Evolutionary conservation across 2,888 invertebrate species (phyloP).

Genomic region (Pimpla rufipes): DNA sequence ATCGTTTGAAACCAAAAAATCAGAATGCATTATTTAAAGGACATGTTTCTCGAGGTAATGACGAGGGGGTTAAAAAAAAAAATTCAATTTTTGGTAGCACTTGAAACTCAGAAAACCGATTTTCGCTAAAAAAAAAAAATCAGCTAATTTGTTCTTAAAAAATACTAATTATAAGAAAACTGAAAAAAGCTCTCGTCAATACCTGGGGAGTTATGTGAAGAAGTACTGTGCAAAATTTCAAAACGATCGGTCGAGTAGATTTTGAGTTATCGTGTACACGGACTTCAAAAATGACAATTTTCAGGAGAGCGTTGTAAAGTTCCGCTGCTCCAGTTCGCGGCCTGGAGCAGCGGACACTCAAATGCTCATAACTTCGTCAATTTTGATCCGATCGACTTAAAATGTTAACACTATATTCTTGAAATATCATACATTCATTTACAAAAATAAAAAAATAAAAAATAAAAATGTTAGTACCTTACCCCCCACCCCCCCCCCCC

Average conservation of each 20-base stretch:
- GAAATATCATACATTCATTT: neutral
- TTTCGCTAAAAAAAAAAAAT: constrained; percentile 49
- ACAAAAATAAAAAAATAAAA: too few species aligned
- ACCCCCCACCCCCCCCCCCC: neutral
- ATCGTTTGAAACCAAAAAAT: too few species aligned
- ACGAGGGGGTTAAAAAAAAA: too few species aligned
- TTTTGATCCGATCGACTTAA: constrained; percentile 41
- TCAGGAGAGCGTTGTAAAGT: too few species aligned
- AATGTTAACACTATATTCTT: constrained; percentile 13
- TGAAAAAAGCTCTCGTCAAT: constrained; percentile 55
- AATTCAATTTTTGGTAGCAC: constrained; percentile 54
- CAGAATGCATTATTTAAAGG: too few species aligned
- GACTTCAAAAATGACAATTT: too few species aligned
- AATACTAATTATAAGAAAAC: constrained; percentile 62
- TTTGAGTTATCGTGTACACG: constrained; percentile 34
- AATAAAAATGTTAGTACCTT: neutral
- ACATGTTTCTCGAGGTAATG: too few species aligned
- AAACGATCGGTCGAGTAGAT: constrained; percentile 63
- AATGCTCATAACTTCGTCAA: constrained; percentile 49
- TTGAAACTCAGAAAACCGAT: constrained; percentile 49
- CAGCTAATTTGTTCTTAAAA: constrained; percentile 53
- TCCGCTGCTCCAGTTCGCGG: too few species aligned
- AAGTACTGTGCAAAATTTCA: constrained; percentile 64
- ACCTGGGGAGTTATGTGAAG: constrained; percentile 37
- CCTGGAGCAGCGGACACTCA: constrained; percentile 25